Evolutionary conservation across 1,140 invertebrate species (phyloP), one percentile per base, ranked within the genome.

Genomic region (Schlechtendalia chinensis): DNA sequence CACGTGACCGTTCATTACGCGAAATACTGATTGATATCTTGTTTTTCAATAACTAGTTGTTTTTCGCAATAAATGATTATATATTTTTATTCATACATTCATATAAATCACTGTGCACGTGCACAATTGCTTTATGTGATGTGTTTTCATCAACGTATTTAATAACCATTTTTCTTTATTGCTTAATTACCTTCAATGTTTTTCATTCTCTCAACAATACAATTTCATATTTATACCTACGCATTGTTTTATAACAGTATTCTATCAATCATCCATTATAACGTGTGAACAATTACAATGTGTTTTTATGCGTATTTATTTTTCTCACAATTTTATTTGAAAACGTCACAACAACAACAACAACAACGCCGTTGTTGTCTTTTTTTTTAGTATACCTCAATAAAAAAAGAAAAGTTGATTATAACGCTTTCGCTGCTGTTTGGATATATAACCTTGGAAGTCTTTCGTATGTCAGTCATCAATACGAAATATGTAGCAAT

Each of bases 331-430:
- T 72, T 72, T 72, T 29, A 72, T 29, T 39, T 72, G 14, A 22
- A 74, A 56, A 56, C 22, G 12, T 14, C 17, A n/a, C 47, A 75
- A 58, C 32, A 22, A 75, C 19, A 32, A 58, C n/a, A n/a, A n/a
- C n/a, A n/a, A n/a, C n/a, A n/a, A n/a, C n/a, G n/a, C n/a, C n/a
- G n/a, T n/a, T n/a, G n/a, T n/a, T 12, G 24, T 19, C 2, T 32
- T 39, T 4, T 39, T 75, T 75, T 75, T 59, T 17, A 50, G 24
- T 53, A 71, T 39, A 39, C 8, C 32, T 8, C 8, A 17, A 72
- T 53, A 72, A 53, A 79, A 39, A 56, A 61, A 77, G 56, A 77
- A 61, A 79, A 61, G 58, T 59, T 45, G 22, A 61, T 59, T 59
- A 39, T 39, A 45, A 45, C 22, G 45, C 75, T 63, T 79, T 79